Conservation (phyloP, 2,113 vertebrate species). For the Silurus glanis region DNA sequence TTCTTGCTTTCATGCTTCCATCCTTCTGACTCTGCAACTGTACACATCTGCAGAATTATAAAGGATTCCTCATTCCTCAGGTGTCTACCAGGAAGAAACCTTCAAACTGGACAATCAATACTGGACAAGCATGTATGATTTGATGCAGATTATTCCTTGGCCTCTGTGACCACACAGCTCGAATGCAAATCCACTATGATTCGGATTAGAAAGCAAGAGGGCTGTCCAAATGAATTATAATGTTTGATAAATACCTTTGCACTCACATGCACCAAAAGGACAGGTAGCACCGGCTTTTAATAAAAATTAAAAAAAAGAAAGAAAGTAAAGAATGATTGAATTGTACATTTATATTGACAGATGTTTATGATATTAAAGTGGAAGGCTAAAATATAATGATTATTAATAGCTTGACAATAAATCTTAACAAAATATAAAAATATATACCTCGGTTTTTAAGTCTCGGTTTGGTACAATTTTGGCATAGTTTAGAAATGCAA, state of each 20-base stretch:
- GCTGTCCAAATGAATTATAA: constrained; percentile 19
- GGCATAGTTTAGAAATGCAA: too few species aligned
- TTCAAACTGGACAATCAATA: neutral
- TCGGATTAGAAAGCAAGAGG: constrained; percentile 15
- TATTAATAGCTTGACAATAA: neutral
- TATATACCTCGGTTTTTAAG: too few species aligned
- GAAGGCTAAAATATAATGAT: neutral
- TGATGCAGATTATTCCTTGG: constrained; percentile 31
- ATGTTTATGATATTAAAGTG: neutral
- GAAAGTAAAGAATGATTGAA: neutral
- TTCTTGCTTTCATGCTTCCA: neutral
- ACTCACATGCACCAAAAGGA: neutral
- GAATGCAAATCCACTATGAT: constrained; percentile 40
- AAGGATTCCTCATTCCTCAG: neutral
- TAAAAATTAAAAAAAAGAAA: neutral
- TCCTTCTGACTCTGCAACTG: neutral
- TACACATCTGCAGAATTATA: neutral
- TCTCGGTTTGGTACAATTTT: too few species aligned
- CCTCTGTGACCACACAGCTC: constrained; percentile 44
- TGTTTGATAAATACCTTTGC: constrained; percentile 31
- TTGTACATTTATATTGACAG: neutral
- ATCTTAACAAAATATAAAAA: neutral
- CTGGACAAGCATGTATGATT: neutral
- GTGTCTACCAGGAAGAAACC: neutral
- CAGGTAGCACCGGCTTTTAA: neutral